Percentiles rank a stretch among this genome's conserved stretches.
Conservation (phyloP, 2,888 invertebrate species). For the Noctua janthina region DNA sequence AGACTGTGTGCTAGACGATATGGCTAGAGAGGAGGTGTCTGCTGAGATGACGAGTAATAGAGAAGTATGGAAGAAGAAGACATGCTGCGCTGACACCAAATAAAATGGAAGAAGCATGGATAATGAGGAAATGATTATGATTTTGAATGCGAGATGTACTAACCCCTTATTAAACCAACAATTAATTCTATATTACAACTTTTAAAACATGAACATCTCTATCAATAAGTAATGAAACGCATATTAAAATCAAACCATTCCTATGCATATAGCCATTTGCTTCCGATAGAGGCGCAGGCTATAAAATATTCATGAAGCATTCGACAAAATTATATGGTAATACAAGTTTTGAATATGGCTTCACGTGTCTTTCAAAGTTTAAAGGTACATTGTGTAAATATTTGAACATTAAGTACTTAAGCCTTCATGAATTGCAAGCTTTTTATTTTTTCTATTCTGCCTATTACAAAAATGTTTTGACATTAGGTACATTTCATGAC, state of each 20-base stretch:
- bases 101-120: not conserved
- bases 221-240: not conserved
- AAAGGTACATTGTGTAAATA: not conserved
- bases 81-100: not conserved
- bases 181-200: not conserved
- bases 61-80: not conserved
- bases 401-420: not conserved
- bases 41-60: not conserved
- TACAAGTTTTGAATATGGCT: conserved; percentile 14
- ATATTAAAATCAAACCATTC: not conserved
- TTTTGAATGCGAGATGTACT: not conserved
- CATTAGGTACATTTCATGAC: not conserved
- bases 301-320: conserved; percentile 33
- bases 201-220: not conserved
- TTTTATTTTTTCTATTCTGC: not conserved
- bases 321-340: conserved; percentile 26
- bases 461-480: not conserved
- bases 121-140: too few species aligned
- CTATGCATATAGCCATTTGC: conserved; percentile 3
- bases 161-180: not conserved
- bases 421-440: not conserved
- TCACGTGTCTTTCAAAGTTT: conserved; percentile 1
- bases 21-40: not conserved
- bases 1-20: not conserved
- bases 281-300: not conserved